Evolutionary conservation across 2,888 invertebrate species (phyloP), one percentile per base, ranked within the genome.

Genomic region (Nowickia ferox): DNA sequence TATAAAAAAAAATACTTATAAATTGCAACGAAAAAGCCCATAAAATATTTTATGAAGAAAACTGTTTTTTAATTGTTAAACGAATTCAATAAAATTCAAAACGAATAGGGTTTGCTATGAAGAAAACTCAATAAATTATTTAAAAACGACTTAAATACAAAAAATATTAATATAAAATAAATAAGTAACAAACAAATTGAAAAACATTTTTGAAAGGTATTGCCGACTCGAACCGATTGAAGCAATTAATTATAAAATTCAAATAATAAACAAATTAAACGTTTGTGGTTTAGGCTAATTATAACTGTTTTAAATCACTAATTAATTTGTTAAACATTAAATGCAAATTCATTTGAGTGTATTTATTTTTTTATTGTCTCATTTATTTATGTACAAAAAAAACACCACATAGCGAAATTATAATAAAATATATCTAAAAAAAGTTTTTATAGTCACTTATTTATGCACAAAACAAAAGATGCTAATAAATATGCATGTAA

Each of bases 341-440:
- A 42, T 42, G n/a, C 13, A n/a, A 61, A 61, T 42, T 15, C n/a
- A 40, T 61, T 30, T 44, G n/a, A 38, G 40, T 59, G 10, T 53
- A 53, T 53, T 5, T 17, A 53, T 9, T 17, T 51, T 48, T 48
- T 51, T 66, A n/a, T 48, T 61, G 61, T 63, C 19, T 74, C 48
- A 74, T 61, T 75, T 75, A 30, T 76, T 76, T 38, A 3, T 11
- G 17, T n/a, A 72, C 53, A 57, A 46, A 40, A 19, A 17, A n/a
- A n/a, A n/a, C n/a, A 44, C 46, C 15, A 65, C 48, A 74, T 15
- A 51, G 53, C 19, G 72, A 79, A 76, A 48, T 68, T 44, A 15
- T 17, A 63, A 44, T 75, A 71, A 84, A 57, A 55, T 55, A 53
- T 61, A 11, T 51, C 71, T 68, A 55, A 63, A 66, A 74, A 19